Conservation (phyloP, 2,113 vertebrate genomes). For the Phalacrocorax brasilianus region DNA sequence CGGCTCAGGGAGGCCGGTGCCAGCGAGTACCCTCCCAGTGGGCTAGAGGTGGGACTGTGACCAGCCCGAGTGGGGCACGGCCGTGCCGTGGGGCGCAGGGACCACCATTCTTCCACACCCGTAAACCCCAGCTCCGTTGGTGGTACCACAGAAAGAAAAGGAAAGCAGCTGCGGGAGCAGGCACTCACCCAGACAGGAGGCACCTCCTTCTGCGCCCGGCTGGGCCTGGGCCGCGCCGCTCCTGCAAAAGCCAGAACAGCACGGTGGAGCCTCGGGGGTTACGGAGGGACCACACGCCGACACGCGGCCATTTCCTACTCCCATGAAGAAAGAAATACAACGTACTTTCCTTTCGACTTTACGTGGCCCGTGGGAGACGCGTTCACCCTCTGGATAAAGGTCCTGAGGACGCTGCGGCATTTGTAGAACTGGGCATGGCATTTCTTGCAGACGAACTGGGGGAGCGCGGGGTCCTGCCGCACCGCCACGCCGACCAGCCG, state of each 20-base stretch:
- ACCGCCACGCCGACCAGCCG: slow-evolving; percentile 85
- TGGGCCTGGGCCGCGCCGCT: not conserved
- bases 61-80: not conserved
- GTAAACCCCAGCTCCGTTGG: fast-evolving
- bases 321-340: fast-evolving
- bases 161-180: fast-evolving
- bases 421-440: slow-evolving; percentile 96
- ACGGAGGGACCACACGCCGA: fast-evolving
- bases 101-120: fast-evolving
- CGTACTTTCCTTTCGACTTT: slow-evolving; percentile 74
- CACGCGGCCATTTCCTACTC: fast-evolving
- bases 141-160: fast-evolving
- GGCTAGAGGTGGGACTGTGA: not conserved
- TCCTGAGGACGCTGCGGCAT: slow-evolving; percentile 85
- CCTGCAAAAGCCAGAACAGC: slow-evolving; percentile 60
- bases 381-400: slow-evolving; percentile 91
- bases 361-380: slow-evolving; percentile 64
- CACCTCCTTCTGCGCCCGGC: not conserved
- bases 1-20: not conserved
- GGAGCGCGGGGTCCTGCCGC: slow-evolving; percentile 82
- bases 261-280: not conserved
- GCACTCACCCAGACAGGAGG: slow-evolving; percentile 71
- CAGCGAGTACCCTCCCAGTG: fast-evolving
- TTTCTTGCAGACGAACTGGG: slow-evolving; percentile 90
- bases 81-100: fast-evolving